Base-by-base conservation (phyloP, 2,888 invertebrate species). In the Cheilosia scutellata region DNA sequence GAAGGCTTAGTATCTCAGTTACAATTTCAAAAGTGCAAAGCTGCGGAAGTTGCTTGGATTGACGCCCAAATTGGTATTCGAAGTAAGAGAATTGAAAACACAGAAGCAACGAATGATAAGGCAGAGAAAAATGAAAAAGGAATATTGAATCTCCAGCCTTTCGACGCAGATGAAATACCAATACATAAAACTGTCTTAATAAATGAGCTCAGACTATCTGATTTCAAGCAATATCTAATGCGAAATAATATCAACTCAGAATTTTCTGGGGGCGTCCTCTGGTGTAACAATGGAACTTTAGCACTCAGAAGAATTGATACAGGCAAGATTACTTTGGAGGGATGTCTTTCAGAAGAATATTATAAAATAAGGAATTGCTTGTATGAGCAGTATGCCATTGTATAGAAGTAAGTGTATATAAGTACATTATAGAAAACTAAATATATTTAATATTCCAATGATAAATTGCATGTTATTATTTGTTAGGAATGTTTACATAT, bases 41-140 rank as follows among this genome's bases (percentile, higher is more conserved):
- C 98, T 89, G 96, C 97, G 0, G 99, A 99, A 92, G 95, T 99
- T n/a, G 97, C 99, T 0, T 99, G 99, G 99, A 94, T 99, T 11
- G 96, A 97, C 91, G 98, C 97, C 0, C 94, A 95, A 88, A 95
- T 97, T 76, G 94, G 94, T 11, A 93, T 95, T 16, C 93, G 95
- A 0, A 94, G 95, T 58, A 93, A 95, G 58, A 95, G 95, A 87
- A 93, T 94, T 62, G 95, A 95, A 88, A 91, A 87, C 5, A 89
- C 93, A 76, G 93, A 92, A 47, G 89, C 91, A 42, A 92, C 58
- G 11, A 87, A 78, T n/a, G 78, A 71, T 5, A 87, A 75, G 7
- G 87, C 84, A 9, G 88, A 89, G 49, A 88, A 88, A 1, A 92
- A 93, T 0, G 94, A 94, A 31, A 94, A 94, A 63, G 94, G 95